A percentile compares a stretch with the other conserved stretches of the same genome.
These are phyloP conservation scores for Asobara japonica DNA, from an alignment of 1,140 invertebrate genomes.

Conservation along the genomic window DNA sequence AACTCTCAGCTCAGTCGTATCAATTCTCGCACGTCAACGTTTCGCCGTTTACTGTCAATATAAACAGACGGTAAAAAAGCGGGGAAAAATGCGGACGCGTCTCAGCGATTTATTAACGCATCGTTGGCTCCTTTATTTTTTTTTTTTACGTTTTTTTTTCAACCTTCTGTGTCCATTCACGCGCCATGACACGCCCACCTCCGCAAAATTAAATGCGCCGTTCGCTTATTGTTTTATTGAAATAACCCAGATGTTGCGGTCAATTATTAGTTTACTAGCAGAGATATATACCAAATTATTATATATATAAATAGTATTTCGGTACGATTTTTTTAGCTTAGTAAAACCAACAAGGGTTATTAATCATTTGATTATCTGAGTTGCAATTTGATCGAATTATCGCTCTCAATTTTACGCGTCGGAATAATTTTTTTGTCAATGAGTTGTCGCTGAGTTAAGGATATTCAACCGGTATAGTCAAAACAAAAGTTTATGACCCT, in stretches of 20 bases:
- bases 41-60: slow-evolving; percentile 25
- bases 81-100: slow-evolving; percentile 26
- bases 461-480: no score
- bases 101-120: slow-evolving; percentile 32
- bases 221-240: slow-evolving; percentile 1
- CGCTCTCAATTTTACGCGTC: no score
- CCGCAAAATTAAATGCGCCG: background rate
- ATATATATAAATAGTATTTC: background rate
- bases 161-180: background rate
- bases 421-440: no score
- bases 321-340: no score
- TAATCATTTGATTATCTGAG: no score
- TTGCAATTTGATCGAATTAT: no score
- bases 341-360: no score
- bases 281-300: background rate
- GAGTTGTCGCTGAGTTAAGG: no score
- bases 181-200: background rate
- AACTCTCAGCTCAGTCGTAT: slow-evolving; percentile 16
- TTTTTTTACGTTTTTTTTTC: background rate
- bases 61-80: slow-evolving; percentile 17
- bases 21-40: background rate
- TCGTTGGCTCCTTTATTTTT: slow-evolving; percentile 36
- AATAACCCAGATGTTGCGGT: background rate
- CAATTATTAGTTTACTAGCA: background rate
- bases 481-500: no score